Percentiles rank a stretch among this genome's conserved stretches.
These are phyloP conservation scores for Drosophila leontia DNA, from an alignment of 1,140 invertebrate genomes.

Conservation along the genomic window DNA sequence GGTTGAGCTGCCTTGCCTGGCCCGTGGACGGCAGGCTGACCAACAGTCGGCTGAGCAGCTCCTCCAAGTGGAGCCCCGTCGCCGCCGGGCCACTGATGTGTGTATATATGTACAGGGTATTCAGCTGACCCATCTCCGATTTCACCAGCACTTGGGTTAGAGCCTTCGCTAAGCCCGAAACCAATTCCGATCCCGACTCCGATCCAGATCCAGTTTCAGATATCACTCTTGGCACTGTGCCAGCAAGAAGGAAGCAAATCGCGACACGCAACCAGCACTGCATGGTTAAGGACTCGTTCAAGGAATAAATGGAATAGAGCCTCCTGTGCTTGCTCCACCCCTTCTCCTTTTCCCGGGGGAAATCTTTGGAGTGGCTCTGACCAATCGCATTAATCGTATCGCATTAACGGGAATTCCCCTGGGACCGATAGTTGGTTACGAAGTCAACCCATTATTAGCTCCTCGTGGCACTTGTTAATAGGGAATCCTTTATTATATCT, in stretches of 20 bases:
- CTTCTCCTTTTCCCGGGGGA: conserved; percentile 1
- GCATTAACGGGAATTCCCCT: background rate
- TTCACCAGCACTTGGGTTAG: conserved; percentile 47
- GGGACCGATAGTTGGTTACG: background rate
- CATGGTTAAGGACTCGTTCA: conserved; percentile 13
- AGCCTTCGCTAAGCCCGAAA: conserved; percentile 22
- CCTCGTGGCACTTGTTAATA: background rate
- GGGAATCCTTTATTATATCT: background rate
- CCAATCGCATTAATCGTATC: conserved; percentile 21
- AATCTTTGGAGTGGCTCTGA: conserved; percentile 19
- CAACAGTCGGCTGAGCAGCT: conserved; percentile 36
- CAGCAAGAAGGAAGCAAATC: background rate
- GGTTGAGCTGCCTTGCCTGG: conserved; percentile 24
- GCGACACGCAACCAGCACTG: background rate
- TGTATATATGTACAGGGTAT: conserved; percentile 50
- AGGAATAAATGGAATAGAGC: background rate
- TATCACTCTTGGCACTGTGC: background rate
- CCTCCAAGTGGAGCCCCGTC: conserved; percentile 13
- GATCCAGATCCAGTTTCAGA: background rate
- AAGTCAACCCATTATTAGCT: background rate
- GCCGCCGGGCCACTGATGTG: conserved; percentile 17
- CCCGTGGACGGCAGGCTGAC: background rate
- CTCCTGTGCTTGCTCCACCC: background rate
- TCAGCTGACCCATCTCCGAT: conserved; percentile 50
- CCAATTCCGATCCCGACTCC: too few relatives aligned